Evolutionary conservation across 2,888 invertebrate genomes (phyloP), one percentile per base, ranked within the genome.

Genomic region (Drosophila atroscutellata): DNA sequence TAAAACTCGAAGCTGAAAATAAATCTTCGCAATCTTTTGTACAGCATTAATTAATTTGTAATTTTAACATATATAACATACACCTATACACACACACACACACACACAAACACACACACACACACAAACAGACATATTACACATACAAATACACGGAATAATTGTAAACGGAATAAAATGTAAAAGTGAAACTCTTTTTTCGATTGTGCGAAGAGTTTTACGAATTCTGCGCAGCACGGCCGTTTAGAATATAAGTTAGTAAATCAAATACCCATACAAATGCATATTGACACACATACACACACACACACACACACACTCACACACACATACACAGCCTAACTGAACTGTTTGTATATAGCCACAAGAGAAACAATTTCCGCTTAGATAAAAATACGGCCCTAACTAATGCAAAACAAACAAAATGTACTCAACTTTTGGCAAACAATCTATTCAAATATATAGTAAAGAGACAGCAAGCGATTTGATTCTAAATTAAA

Each of bases 11-110:
- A 71, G 75, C 51, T 55, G 26, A 68, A 57, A 75, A 54, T 49
- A 64, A 75, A 60, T 20, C 57, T 67, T 50, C 26, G 51, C 61
- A 49, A 36, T 73, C 71, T 69, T 85, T 70, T 86, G 85, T 86
- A 86, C 90, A 86, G 85, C 85, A 86, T 86, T 86, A 86, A 86
- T 86, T 86, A 86, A 88, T 86, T 89, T 87, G 86, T 86, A 86
- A 89, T 63, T 81, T 83, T 80, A 61, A 55, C 39, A 37, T 55
- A 55, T 26, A 52, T 24, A 52, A 54, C 18, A 54, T 24, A 54
- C 36, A 54, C 18, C 1, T n/a, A 73, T 36, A 68, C 50, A 75
- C 42, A 77, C n/a, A 54, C 20, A 56, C 9, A 11, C 47, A 75
- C 47, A 73, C n/a, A n/a, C n/a, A n/a, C n/a, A n/a, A 34, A 67